These are phyloP conservation scores for Hyla sarda DNA, from an alignment of 2,113 vertebrate genomes.

Conservation along the genomic window DNA sequence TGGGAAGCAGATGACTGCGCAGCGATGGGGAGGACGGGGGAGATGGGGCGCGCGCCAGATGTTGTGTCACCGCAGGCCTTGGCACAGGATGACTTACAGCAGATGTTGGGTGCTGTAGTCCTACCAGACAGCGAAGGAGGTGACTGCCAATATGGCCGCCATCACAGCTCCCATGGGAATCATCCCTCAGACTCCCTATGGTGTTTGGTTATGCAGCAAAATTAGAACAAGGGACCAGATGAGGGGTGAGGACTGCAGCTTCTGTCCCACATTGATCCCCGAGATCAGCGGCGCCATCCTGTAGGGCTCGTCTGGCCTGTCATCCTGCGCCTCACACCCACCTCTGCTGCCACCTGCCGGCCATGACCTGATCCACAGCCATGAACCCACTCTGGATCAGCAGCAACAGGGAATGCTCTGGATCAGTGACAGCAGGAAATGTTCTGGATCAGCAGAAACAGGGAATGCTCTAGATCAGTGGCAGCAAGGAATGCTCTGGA, in stretches of 20 bases:
- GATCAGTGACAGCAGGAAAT: not conserved
- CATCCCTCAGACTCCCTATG: too few relatives aligned
- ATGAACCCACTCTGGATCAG: not conserved
- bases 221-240: too few relatives aligned
- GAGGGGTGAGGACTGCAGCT: too few relatives aligned
- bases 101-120: not conserved
- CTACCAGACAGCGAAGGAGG: not conserved
- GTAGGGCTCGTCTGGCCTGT: not conserved
- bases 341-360: not conserved
- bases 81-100: not conserved
- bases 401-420: too few relatives aligned
- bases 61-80: not conserved
- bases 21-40: not conserved
- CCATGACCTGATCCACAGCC: too few relatives aligned
- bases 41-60: not conserved
- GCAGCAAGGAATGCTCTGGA: not conserved
- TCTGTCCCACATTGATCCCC: too few relatives aligned
- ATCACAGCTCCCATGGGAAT: too few relatives aligned
- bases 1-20: not conserved
- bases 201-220: too few relatives aligned
- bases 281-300: not conserved
- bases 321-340: not conserved
- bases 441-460: too few relatives aligned
- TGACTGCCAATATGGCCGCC: not conserved
- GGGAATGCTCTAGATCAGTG: too few relatives aligned